These are phyloP conservation scores for Phyllopteryx taeniolatus DNA, from an alignment of 2,113 vertebrate species.

Conservation along the genomic window DNA sequence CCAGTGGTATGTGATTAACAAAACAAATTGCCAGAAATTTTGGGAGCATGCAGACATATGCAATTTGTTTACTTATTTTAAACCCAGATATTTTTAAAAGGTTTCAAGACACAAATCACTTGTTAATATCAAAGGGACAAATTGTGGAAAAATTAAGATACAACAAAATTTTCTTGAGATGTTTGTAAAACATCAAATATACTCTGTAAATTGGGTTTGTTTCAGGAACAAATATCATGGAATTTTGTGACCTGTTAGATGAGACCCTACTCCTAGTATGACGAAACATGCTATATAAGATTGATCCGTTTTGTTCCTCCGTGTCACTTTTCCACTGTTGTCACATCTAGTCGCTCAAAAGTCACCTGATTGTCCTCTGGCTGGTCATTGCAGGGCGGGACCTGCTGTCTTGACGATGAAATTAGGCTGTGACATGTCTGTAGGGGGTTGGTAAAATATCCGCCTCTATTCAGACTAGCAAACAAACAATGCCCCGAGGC, in stretches of 20 bases:
- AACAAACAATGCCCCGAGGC: constrained; percentile 13
- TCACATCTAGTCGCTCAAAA: neutral
- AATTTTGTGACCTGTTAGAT: neutral
- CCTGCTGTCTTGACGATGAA: constrained; percentile 7
- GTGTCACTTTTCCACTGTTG: neutral
- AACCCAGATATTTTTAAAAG: neutral
- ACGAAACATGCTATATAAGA: constrained; percentile 3
- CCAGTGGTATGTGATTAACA: too few relatives aligned
- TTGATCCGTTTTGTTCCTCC: neutral
- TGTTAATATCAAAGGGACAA: neutral
- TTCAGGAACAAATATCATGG: neutral
- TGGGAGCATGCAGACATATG: neutral
- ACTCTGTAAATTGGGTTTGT: neutral
- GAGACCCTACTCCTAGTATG: neutral
- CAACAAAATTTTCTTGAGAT: too few relatives aligned
- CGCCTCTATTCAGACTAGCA: constrained; percentile 20
- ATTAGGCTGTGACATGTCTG: constrained; percentile 32
- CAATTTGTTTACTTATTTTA: too few relatives aligned
- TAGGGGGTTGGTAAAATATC: constrained; percentile 13
- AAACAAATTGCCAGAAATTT: too few relatives aligned
- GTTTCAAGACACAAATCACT: neutral
- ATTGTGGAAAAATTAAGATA: too few relatives aligned
- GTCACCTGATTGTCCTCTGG: constrained; percentile 7
- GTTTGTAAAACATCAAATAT: too few relatives aligned
- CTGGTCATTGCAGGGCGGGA: neutral